Base-by-base conservation (phyloP, 2,888 invertebrate genomes). In the Embidobia sp. region DNA sequence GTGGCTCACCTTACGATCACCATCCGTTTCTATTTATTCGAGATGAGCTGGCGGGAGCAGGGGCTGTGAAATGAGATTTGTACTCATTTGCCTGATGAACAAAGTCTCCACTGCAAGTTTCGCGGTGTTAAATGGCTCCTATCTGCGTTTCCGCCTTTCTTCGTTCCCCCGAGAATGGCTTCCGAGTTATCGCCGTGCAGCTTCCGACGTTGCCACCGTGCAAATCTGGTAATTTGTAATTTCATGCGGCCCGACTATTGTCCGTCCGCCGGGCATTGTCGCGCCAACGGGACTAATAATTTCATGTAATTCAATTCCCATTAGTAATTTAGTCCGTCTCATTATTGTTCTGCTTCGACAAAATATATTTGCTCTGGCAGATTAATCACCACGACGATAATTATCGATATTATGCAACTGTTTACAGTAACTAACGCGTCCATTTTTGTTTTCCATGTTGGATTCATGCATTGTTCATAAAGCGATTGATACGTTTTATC, bases 11-110 rank as follows among this genome's bases (percentile, higher is more conserved):
- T 81, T 80, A 77, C 77, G 80, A 81, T 80, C 75, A 79, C 81
- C 83, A 84, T 84, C 79, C 83, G 82, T 85, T 84, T 80, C 79
- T 79, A 84, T 85, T 84, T 83, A 80, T 81, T 75, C 61, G 77
- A 70, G 70, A 70, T 57, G 75, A 75, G 70, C 33, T 61, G 63
- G 63, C 51, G 69, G 49, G 66, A 48, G 67, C 37, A 74, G 63
- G 75, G 73, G 29, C 48, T 66, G 74, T 53, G 78, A 74, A 75
- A 79, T 77, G 77, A 84, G 81, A 84, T 85, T 83, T 82, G 82
- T 85, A 82, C 81, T 84, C 83, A 83, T 85, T 83, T 84, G 81
- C 78, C 80, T 83, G 83, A 84, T 83, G 82, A 84, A 82, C 81
- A 81, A 83, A 84, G 82, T 84, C 83, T 75, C 79, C 51, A 66